These are phyloP conservation scores for Lophius americanus DNA, from an alignment of 2,797 vertebrate genomes.

Conservation along the genomic window DNA sequence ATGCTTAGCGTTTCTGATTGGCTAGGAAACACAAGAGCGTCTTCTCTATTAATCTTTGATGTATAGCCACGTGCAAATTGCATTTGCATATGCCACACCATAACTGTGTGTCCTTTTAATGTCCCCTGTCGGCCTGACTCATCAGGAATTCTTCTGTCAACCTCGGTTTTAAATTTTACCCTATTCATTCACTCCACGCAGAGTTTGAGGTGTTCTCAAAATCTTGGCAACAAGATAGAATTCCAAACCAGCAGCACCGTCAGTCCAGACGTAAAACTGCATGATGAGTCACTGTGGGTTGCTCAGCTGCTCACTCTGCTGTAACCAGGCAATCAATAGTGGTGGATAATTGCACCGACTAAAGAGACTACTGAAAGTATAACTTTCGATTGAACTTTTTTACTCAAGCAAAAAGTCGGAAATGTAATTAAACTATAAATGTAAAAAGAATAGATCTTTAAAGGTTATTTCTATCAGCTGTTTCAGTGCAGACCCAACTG, in stretches of 20 bases:
- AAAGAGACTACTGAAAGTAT: no score
- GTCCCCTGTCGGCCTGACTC: conserved; percentile 11
- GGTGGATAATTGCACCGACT: no score
- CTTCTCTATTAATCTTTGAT: not conserved
- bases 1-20: not conserved
- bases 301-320: conserved; percentile 29
- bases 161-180: conserved; percentile 28
- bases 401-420: no score
- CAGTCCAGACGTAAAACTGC: conserved; percentile 21
- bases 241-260: conserved; percentile 26
- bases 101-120: conserved; percentile 21
- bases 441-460: no score
- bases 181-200: conserved; percentile 11
- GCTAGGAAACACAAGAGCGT: not conserved
- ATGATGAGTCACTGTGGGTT: conserved; percentile 24
- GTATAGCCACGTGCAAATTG: not conserved
- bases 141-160: conserved; percentile 30
- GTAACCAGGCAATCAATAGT: conserved; percentile 40
- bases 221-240: conserved; percentile 28
- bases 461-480: no score
- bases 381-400: no score
- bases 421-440: no score
- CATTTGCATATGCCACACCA: conserved; percentile 1
- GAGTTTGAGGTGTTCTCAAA: conserved; percentile 34
- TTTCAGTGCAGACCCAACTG: no score